Evolutionary conservation across 2,113 vertebrate species (phyloP).

Genomic region (Spilogale gracilis): DNA sequence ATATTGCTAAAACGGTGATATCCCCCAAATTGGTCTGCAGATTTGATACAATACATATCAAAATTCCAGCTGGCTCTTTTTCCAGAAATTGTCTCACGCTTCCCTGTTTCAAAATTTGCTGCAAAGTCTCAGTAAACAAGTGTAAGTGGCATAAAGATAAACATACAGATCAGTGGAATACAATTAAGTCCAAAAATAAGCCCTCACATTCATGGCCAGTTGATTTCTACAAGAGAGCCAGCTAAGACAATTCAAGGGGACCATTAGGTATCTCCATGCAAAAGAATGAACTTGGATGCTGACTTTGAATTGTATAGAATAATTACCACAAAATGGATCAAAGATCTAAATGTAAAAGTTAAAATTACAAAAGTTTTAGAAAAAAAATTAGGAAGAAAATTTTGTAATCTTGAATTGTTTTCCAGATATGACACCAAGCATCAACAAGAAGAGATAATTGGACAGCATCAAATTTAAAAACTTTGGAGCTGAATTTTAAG

Average conservation of each 20-base stretch:
- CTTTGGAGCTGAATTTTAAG: background rate
- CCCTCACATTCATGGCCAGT: background rate
- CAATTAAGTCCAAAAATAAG: constrained; percentile 19
- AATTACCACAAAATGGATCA: background rate
- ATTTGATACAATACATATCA: background rate
- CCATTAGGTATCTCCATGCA: background rate
- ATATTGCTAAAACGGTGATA: background rate
- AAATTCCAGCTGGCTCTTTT: background rate
- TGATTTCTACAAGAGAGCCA: background rate
- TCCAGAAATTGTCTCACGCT: background rate
- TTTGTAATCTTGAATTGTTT: background rate
- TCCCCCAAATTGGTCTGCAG: background rate
- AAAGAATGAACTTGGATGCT: constrained; percentile 30
- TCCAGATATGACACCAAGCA: background rate
- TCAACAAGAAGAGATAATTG: background rate
- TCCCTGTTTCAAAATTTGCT: constrained; percentile 50
- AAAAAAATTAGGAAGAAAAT: constrained; percentile 29
- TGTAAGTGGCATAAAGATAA: background rate
- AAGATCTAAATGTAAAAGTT: background rate
- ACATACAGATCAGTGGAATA: background rate
- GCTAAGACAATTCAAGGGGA: background rate
- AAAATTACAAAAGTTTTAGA: constrained; percentile 38
- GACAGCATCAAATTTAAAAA: constrained; percentile 1
- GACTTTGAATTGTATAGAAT: background rate
- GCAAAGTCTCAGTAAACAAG: background rate